Evolutionary conservation across 2,888 invertebrate species (phyloP), one percentile per base, ranked within the genome.

Genomic region (Geophilus truncorum): DNA sequence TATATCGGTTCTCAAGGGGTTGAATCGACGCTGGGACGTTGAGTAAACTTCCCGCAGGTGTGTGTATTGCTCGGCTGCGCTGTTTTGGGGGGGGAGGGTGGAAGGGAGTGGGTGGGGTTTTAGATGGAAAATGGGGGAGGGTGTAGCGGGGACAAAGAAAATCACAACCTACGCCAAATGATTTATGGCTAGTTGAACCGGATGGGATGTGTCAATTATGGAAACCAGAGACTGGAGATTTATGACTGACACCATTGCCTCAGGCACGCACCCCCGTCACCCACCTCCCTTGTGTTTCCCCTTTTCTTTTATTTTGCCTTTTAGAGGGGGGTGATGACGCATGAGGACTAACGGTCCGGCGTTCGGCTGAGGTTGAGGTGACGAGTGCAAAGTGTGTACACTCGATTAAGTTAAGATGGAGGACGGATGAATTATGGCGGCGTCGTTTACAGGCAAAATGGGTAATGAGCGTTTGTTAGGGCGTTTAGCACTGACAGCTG

Each of bases 181-280:
- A 79, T 79, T 79, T 79, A 79, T 79, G 45, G 25, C 79, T 40
- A 25, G 25, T 40, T 25, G 45, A 79, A 79, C 79, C 79, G 79
- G 79, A 79, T 79, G 79, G 79, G 51, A 79, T 51, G 51, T 79
- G 79, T 79, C 79, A 79, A 79, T 79, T 79, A 79, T 79, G 79
- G 51, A 79, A 79, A 79, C 79, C 28, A 51, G 51, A 36, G 79
- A 34, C 40, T 25, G 25, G 79, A 79, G 79, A 79, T 79, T 79
- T 79, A 79, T 79, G 40, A 79, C 32, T 79, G 79, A 79, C 79
- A 51, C 32, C 34, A 12, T 34, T 32, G 36, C 23, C 78, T 75
- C 51, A 51, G 51, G 51, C 51, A 51, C 51, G 51, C 51, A 51
- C 51, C 51, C 51, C 51, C 51, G 18, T 51, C 51, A 51, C 51